A percentile compares a stretch with the other conserved stretches of the same genome.
Evolutionary conservation across 2,888 invertebrate genomes (phyloP).

Genomic region (Amphipyra tragopoginis): DNA sequence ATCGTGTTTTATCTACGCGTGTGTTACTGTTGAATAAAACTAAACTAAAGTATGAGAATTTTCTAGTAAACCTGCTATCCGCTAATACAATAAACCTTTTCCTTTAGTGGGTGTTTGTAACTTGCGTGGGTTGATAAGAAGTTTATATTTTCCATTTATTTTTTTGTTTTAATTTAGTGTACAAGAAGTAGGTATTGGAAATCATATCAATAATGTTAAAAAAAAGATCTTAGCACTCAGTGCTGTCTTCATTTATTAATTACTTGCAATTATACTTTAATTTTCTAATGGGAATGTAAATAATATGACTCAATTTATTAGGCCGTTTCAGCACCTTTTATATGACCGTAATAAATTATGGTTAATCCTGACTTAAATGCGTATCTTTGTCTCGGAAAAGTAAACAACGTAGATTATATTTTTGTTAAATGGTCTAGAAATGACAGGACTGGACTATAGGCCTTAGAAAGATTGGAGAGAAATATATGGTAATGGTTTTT

Average conservation of each 20-base stretch:
- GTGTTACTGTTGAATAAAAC: too few species aligned
- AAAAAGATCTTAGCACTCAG: neutral
- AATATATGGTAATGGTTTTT: constrained; percentile 3
- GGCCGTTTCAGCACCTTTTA: constrained; percentile 60
- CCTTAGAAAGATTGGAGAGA: constrained; percentile 22
- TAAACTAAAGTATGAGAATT: too few species aligned
- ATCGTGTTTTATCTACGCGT: too few species aligned
- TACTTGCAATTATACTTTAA: constrained; percentile 52
- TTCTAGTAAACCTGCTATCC: too few species aligned
- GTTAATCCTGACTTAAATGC: constrained; percentile 62
- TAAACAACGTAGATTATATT: constrained; percentile 56
- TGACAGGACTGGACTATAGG: constrained; percentile 26
- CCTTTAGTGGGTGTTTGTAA: too few species aligned
- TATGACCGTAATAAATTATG: constrained; percentile 65
- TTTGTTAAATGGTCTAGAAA: constrained; percentile 52
- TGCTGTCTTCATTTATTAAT: constrained; percentile 37
- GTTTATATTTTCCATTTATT: too few species aligned
- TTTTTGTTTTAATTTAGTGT: too few species aligned
- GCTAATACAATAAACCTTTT: too few species aligned
- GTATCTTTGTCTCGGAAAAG: constrained; percentile 55
- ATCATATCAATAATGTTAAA: neutral
- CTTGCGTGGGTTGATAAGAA: too few species aligned
- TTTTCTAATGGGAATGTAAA: constrained; percentile 58
- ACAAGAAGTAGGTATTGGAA: too few species aligned
- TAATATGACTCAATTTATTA: constrained; percentile 51